Evolutionary conservation across 1,140 invertebrate genomes (phyloP), one percentile per base, ranked within the genome.

Genomic region (Drosophila parabipectinata): DNA sequence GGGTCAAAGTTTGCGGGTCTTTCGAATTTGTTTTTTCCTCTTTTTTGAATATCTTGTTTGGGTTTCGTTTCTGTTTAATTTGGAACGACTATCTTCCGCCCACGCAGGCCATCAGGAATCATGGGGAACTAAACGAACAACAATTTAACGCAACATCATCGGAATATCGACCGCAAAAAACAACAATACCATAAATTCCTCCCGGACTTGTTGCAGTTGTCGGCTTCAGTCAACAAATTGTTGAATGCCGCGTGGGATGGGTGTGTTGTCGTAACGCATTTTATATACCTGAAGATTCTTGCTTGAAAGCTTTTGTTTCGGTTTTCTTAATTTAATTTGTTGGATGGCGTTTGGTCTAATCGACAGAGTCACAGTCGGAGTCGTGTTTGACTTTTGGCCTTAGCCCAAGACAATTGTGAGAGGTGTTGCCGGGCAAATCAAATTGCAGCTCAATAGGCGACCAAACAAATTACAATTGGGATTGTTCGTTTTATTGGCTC

Each of bases 91-190:
- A 69, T 64, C 69, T 57, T 66, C 79, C 82, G 62, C 82, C 75
- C 77, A 78, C 63, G 62, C 61, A 56, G 41, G 14, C 39, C 58
- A 47, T 32, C 32, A 8, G 9, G 32, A 32, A 47, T 32, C 32
- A 8, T 3, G 32, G 10, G 10, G 34, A 48, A 34, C 41, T 45
- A 57, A 47, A 48, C 56, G 77, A 21, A 18, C 71, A 78, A 37
- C 77, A 75, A 82, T 87, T 85, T 87, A 87, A 82, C 87, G 82
- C 83, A 85, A 81, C 78, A 82, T 85, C 83, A 87, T 87, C 69
- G 60, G 50, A 68, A 57, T 44, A 44, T 37, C 66, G 77, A 80
- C 72, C 56, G 57, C 72, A 75, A 39, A 71, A 71, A 55, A 51
- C 62, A 51, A 44, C 44, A 58, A 28, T 30, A 64, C 26, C 45